Evolutionary conservation across 2,888 invertebrate genomes (phyloP), one percentile per base, ranked within the genome.

Genomic region (Camptogramma bilineatum): DNA sequence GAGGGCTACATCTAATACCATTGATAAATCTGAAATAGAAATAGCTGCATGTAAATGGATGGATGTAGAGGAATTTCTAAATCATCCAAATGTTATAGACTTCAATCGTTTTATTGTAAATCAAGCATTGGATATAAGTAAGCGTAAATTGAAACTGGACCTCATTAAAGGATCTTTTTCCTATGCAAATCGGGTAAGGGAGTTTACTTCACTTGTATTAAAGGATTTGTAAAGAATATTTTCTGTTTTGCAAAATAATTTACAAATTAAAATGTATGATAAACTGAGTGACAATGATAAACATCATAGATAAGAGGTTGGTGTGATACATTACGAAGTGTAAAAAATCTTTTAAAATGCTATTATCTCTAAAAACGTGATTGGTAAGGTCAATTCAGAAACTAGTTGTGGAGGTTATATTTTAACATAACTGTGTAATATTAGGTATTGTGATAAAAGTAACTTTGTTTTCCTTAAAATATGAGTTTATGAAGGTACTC

Each of bases 1-100:
- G 58, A 94, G 91, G 75, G 96, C 98, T 0, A 80, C 91, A 1
- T 94, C 94, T 17, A 85, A 88, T 1, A 93, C 94, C 1, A 96
- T 98, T 46, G 90, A 82, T 24, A 96, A 95, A 79, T 97, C 97
- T 73, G 94, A 95, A 7, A 91, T 94, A 63, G 98, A 98, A 94
- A 96, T 98, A 24, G 94, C 94, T 10, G 95, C 95, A 44, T 96
- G 96, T 68, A 87, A 94, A 74, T 98, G 98, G 98, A 97, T 98
- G 96, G 95, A 95, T 74, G 90, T 97, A 64, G 91, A 95, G 5
- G 96, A 97, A 75, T 97, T 94, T 81, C 78, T 96, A 54, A 86
- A 90, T 53, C 95, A 97, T 93, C 95, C 96, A 0, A 87, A 96
- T 76, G 96, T 97, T 2, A 95, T 96, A 75, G 94, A 95, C 52